Conservation (phyloP, 1,140 invertebrate species). For the Euura saliciscinereae region DNA sequence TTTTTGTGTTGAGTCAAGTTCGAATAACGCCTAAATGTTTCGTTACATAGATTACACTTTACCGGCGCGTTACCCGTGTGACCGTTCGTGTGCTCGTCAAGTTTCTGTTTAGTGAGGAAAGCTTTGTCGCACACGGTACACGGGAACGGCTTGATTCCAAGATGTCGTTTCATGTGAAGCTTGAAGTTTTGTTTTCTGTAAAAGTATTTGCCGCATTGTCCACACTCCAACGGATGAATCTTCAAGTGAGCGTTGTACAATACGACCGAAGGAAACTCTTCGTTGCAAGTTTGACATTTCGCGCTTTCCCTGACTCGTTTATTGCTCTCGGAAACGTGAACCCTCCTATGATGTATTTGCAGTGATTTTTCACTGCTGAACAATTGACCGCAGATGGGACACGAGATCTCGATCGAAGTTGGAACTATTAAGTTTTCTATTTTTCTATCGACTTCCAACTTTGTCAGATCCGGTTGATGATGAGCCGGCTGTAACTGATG, state of each 20-base stretch:
- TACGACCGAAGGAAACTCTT: constrained; percentile 65
- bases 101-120: constrained; percentile 79
- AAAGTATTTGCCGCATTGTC: constrained; percentile 80
- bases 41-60: constrained; percentile 81
- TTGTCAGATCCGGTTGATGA: constrained; percentile 37
- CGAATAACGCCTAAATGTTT: constrained; percentile 83
- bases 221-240: constrained; percentile 79
- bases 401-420: constrained; percentile 43
- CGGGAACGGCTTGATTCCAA: constrained; percentile 77
- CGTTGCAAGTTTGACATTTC: constrained; percentile 66
- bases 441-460: constrained; percentile 47
- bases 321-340: constrained; percentile 49
- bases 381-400: constrained; percentile 49
- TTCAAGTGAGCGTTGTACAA: constrained; percentile 74
- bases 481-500: constrained; percentile 52
- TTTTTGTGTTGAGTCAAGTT: constrained; percentile 86
- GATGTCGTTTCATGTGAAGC: constrained; percentile 77
- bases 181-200: constrained; percentile 74
- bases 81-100: constrained; percentile 79
- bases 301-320: constrained; percentile 52
- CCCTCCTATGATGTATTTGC: constrained; percentile 62
- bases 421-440: constrained; percentile 41
- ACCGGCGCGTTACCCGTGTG: constrained; percentile 83
- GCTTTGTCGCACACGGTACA: constrained; percentile 82
- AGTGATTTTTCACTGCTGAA: constrained; percentile 57